These are phyloP conservation scores for Cryptocephalus primarius DNA, from an alignment of 2,888 invertebrate species.

Conservation along the genomic window DNA sequence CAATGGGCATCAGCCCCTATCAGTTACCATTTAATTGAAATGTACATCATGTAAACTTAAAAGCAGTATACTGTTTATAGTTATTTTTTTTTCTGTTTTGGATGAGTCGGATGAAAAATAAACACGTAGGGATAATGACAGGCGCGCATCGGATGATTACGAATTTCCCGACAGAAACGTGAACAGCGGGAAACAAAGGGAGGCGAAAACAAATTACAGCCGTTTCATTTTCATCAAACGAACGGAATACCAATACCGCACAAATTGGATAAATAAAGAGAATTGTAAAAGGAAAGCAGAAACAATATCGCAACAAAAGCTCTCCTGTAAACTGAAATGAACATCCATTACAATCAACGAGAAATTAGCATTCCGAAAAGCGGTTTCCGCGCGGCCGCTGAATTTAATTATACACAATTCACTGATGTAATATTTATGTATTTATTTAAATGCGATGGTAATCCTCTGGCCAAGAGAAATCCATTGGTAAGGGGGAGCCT, in stretches of 20 bases:
- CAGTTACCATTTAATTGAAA: too few relatives aligned
- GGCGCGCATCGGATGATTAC: background rate
- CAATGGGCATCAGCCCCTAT: too few relatives aligned
- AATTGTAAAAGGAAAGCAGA: slow-evolving; percentile 21
- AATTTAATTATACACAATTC: slow-evolving; percentile 41
- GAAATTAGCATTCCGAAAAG: slow-evolving; percentile 36
- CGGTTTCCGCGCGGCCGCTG: slow-evolving; percentile 33
- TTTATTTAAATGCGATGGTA: slow-evolving; percentile 42
- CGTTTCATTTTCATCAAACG: too few relatives aligned
- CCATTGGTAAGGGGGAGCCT: slow-evolving; percentile 25
- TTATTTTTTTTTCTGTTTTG: too few relatives aligned
- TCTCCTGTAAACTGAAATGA: slow-evolving; percentile 30
- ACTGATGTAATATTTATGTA: slow-evolving; percentile 41
- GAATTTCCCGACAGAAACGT: background rate
- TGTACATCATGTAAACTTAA: too few relatives aligned
- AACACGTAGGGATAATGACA: too few relatives aligned
- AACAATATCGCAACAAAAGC: slow-evolving; percentile 26
- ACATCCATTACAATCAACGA: slow-evolving; percentile 37
- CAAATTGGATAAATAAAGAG: slow-evolving; percentile 23
- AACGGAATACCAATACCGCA: background rate
- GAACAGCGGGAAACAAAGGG: too few relatives aligned
- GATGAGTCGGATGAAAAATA: too few relatives aligned
- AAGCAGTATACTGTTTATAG: too few relatives aligned
- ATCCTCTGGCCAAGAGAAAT: slow-evolving; percentile 34
- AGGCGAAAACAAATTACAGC: too few relatives aligned